Percentiles rank a stretch among this genome's conserved stretches.
Evolutionary conservation across 23 tunicate genomes (phyloP).

Genomic region (Styela clava): DNA sequence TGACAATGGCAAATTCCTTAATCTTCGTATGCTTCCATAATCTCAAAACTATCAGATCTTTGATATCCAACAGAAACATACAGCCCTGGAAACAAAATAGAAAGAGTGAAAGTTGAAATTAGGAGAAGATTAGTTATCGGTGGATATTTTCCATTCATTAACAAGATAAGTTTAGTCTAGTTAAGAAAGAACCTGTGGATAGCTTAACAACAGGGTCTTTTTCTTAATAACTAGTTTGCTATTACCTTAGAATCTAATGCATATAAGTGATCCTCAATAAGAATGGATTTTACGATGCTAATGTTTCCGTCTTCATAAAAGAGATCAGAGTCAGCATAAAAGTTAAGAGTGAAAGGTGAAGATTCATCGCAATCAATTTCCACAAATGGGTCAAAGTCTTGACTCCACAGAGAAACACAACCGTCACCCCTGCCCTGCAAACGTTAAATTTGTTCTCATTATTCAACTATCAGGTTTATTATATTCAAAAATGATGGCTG

Average conservation of each 20-base stretch:
- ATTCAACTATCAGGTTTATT: not conserved
- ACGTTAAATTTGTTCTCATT: not conserved
- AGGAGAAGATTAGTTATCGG: no score
- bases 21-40: constrained; percentile 17
- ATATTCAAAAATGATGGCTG: no score
- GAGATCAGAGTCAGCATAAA: constrained; percentile 7
- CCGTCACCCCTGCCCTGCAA: not conserved
- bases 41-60: constrained; percentile 32
- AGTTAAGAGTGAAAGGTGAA: not conserved
- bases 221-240: no score
- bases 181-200: no score
- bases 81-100: constrained; percentile 32
- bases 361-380: not conserved
- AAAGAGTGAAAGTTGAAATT: constrained; percentile 1
- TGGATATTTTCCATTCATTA: no score
- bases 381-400: not conserved
- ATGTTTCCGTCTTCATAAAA: constrained; percentile 1
- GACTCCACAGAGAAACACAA: not conserved
- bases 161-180: no score
- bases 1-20: constrained; percentile 31
- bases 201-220: no score
- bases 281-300: not conserved
- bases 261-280: not conserved
- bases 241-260: not conserved
- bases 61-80: constrained; percentile 30